Conservation (phyloP, 2,888 invertebrate genomes). For the Thecophora atra region DNA sequence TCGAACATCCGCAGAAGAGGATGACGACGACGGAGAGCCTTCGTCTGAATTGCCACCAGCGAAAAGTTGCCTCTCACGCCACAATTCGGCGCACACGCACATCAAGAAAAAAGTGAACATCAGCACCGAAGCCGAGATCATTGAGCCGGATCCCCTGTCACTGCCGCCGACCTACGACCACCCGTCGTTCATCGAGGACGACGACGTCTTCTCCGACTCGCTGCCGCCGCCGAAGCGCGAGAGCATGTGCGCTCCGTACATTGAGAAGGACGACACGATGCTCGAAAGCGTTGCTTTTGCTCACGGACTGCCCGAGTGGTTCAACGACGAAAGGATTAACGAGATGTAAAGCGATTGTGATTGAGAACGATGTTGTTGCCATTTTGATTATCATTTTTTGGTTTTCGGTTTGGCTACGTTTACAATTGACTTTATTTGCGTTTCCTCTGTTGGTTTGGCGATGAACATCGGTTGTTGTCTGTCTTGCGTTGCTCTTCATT, state of each 20-base stretch:
- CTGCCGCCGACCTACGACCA: constrained; percentile 45
- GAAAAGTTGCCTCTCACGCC: constrained; percentile 63
- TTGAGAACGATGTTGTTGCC: constrained; percentile 20
- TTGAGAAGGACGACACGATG: constrained; percentile 55
- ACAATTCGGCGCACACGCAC: constrained; percentile 63
- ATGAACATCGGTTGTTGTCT: too few species aligned
- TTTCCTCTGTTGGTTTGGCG: too few species aligned
- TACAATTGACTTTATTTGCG: not conserved
- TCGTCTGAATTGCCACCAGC: constrained; percentile 47
- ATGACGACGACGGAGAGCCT: not conserved
- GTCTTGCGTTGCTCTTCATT: too few species aligned
- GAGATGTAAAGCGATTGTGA: constrained; percentile 60
- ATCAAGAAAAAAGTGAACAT: constrained; percentile 65
- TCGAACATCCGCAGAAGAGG: not conserved
- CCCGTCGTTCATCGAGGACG: constrained; percentile 60
- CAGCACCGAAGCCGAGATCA: constrained; percentile 63
- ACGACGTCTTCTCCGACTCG: constrained; percentile 72
- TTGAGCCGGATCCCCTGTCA: constrained; percentile 59
- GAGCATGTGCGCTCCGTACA: constrained; percentile 68
- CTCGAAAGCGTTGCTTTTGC: constrained; percentile 52
- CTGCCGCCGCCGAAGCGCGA: constrained; percentile 66
- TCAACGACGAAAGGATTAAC: constrained; percentile 65
- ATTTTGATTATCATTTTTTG: constrained; percentile 11
- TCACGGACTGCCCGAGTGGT: constrained; percentile 67
- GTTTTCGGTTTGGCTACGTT: constrained; percentile 12